Evolutionary conservation across 2,888 invertebrate genomes (phyloP).

Genomic region (Oligia fasciuncula): DNA sequence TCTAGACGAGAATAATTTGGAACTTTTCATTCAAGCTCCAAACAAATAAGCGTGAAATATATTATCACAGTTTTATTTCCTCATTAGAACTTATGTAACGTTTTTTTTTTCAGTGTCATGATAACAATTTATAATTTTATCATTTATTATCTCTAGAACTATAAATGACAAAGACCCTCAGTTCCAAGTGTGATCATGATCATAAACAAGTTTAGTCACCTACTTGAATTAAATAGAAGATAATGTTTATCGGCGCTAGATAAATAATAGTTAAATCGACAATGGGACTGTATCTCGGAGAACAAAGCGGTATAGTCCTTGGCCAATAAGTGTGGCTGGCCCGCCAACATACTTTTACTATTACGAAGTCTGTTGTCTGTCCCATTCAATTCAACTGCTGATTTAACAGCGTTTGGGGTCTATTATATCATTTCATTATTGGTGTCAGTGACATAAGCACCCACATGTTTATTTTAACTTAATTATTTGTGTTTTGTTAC

Average conservation of each 20-base stretch:
- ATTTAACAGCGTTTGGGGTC: constrained; percentile 58
- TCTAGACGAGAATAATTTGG: constrained; percentile 28
- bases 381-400: constrained; percentile 70
- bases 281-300: constrained; percentile 70
- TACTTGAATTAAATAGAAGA: constrained; percentile 59
- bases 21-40: constrained; percentile 27
- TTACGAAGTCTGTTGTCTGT: constrained; percentile 71
- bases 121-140: constrained; percentile 39
- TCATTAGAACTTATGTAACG: constrained; percentile 34
- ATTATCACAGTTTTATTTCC: constrained; percentile 41
- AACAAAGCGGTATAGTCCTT: constrained; percentile 83
- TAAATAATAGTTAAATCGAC: constrained; percentile 65
- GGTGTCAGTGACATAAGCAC: constrained; percentile 46
- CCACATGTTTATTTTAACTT: constrained; percentile 30
- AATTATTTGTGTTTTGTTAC: constrained; percentile 9
- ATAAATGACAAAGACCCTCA: constrained; percentile 43
- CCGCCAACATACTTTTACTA: constrained; percentile 81
- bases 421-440: constrained; percentile 41
- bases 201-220: constrained; percentile 49
- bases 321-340: constrained; percentile 77
- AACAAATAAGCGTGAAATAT: constrained; percentile 12
- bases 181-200: constrained; percentile 40
- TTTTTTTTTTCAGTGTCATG: constrained; percentile 43
- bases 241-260: constrained; percentile 58
- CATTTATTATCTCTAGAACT: constrained; percentile 38